These are phyloP conservation scores for Hetaerina americana DNA, from an alignment of 1,140 invertebrate genomes.

Conservation along the genomic window DNA sequence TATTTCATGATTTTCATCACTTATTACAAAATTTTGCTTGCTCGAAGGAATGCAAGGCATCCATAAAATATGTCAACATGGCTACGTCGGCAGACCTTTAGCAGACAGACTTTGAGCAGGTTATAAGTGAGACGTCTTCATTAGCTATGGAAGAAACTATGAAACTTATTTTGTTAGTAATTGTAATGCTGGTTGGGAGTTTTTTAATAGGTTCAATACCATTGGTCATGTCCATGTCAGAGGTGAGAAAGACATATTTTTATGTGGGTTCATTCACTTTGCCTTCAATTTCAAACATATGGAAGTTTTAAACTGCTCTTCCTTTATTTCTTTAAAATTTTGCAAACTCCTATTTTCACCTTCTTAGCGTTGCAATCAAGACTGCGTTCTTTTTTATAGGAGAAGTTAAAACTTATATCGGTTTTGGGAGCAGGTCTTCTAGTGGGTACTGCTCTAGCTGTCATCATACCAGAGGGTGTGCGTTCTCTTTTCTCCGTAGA, in stretches of 20 bases:
- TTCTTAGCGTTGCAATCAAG: not conserved
- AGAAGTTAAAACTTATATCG: conserved; percentile 85
- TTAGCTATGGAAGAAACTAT: conserved; percentile 69
- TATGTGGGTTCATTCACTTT: not conserved
- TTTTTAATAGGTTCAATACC: conserved; percentile 90
- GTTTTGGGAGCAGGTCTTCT: conserved; percentile 91
- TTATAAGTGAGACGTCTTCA: not conserved
- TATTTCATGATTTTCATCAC: too few species aligned
- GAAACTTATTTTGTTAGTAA: conserved; percentile 60
- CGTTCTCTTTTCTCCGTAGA: conserved; percentile 51
- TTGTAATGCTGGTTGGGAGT: conserved; percentile 91
- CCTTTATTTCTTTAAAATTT: not conserved
- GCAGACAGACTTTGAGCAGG: not conserved
- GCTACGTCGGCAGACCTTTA: not conserved
- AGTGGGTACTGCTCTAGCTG: conserved; percentile 93
- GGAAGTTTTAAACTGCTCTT: not conserved
- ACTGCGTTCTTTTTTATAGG: conserved; percentile 47
- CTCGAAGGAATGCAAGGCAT: not conserved
- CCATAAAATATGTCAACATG: not conserved
- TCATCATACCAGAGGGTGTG: conserved; percentile 98
- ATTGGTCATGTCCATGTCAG: conserved; percentile 80
- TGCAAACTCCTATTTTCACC: too few species aligned
- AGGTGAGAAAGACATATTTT: conserved; percentile 48
- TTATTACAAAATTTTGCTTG: not conserved
- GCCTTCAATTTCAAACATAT: not conserved